Evolutionary conservation across 2,888 invertebrate species (phyloP).

Genomic region (Pheosia tremula): DNA sequence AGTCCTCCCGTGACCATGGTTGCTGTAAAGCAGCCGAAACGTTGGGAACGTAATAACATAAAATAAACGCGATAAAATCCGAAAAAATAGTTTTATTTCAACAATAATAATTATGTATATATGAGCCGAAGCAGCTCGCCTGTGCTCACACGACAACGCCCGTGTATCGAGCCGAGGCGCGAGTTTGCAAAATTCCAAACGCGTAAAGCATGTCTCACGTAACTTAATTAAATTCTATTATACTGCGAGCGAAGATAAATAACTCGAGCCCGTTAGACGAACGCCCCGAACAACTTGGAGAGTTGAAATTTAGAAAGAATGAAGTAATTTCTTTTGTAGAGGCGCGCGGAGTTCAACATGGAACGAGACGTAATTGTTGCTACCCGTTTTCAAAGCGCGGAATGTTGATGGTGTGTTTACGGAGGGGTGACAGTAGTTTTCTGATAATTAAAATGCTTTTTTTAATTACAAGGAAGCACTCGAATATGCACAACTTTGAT

Average conservation of each 20-base stretch:
- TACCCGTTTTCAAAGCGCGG: slow-evolving; percentile 24
- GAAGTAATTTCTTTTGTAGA: slow-evolving; percentile 70
- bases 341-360: slow-evolving; percentile 43
- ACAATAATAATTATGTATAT: too few species aligned
- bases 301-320: slow-evolving; percentile 74
- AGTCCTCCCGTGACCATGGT: too few species aligned
- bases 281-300: slow-evolving; percentile 47
- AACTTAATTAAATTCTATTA: slow-evolving; percentile 84
- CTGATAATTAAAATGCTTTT: not conserved
- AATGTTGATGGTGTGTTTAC: slow-evolving; percentile 30
- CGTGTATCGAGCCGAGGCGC: slow-evolving; percentile 49
- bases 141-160: slow-evolving; percentile 29
- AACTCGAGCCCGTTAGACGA: slow-evolving; percentile 66
- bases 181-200: slow-evolving; percentile 68
- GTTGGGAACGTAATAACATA: too few species aligned
- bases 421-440: slow-evolving; percentile 14
- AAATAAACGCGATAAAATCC: too few species aligned
- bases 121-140: slow-evolving; percentile 13
- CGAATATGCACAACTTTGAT: too few species aligned
- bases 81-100: too few species aligned
- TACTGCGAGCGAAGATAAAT: slow-evolving; percentile 77
- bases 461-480: not conserved
- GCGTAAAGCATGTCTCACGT: slow-evolving; percentile 75
- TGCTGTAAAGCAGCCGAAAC: too few species aligned
- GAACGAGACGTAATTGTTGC: slow-evolving; percentile 51